Evolutionary conservation across 2,113 vertebrate genomes (phyloP).

Genomic region (Prunella himalayana): DNA sequence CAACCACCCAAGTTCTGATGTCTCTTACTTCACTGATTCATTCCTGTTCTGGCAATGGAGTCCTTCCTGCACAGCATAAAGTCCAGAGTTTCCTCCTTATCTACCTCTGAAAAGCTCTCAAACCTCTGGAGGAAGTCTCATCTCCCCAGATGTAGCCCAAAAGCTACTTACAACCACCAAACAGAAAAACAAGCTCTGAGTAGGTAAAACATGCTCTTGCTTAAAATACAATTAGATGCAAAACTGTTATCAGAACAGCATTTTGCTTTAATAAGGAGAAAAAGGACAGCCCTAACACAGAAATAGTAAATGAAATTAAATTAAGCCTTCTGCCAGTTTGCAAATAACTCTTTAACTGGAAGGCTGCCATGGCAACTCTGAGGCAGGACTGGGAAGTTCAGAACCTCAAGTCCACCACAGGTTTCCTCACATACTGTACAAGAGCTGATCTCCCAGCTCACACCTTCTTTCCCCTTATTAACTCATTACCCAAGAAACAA

Average conservation of each 20-base stretch:
- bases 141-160: neutral
- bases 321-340: neutral
- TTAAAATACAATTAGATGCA: neutral
- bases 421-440: neutral
- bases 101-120: neutral
- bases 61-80: neutral
- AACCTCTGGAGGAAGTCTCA: neutral
- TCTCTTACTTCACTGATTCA: neutral
- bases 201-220: neutral
- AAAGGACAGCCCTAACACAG: neutral
- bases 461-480: neutral
- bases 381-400: neutral
- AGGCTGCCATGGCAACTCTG: neutral
- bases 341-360: neutral
- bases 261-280: neutral
- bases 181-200: neutral
- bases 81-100: neutral
- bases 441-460: neutral
- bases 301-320: neutral
- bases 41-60: neutral
- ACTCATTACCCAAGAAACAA: neutral
- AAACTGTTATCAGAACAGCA: neutral
- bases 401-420: neutral
- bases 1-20: neutral
- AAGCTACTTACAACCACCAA: neutral